A percentile compares a stretch with the other conserved stretches of the same genome.
phyloP scores from a whole-genome alignment of 2,113 vertebrate species.

The Ctenodactylus gundi region DNA sequence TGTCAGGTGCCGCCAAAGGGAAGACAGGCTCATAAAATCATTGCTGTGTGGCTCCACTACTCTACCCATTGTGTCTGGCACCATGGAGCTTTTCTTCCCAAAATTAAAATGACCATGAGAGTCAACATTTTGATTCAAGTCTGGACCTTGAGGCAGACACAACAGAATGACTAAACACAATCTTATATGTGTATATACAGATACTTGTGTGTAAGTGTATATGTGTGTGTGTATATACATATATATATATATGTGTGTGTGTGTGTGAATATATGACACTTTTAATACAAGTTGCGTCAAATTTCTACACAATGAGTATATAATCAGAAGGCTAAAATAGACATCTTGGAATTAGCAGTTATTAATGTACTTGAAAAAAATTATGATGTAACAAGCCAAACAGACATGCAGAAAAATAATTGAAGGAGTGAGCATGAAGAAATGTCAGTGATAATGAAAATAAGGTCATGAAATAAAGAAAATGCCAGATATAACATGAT shows the following conservation, averaged over 20 bases:
- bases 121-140: too few relatives aligned
- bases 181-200: too few relatives aligned
- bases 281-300: not conserved
- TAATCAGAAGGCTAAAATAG: not conserved
- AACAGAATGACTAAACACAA: too few relatives aligned
- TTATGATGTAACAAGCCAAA: not conserved
- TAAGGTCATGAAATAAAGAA: not conserved
- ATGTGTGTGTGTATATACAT: not conserved
- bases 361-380: not conserved
- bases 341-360: not conserved
- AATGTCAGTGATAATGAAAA: not conserved
- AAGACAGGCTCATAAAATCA: too few relatives aligned
- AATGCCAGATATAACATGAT: not conserved
- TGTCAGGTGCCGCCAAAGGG: too few relatives aligned
- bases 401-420: not conserved
- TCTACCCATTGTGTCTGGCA: too few relatives aligned
- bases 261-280: not conserved
- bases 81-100: too few relatives aligned
- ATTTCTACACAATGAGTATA: not conserved
- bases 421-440: fast-evolving
- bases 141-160: too few relatives aligned
- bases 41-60: too few relatives aligned
- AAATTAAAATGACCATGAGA: too few relatives aligned
- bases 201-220: too few relatives aligned
- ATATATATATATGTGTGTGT: not conserved